Base-by-base conservation (phyloP, 2,113 vertebrate genomes). In the Catharus minimus region DNA sequence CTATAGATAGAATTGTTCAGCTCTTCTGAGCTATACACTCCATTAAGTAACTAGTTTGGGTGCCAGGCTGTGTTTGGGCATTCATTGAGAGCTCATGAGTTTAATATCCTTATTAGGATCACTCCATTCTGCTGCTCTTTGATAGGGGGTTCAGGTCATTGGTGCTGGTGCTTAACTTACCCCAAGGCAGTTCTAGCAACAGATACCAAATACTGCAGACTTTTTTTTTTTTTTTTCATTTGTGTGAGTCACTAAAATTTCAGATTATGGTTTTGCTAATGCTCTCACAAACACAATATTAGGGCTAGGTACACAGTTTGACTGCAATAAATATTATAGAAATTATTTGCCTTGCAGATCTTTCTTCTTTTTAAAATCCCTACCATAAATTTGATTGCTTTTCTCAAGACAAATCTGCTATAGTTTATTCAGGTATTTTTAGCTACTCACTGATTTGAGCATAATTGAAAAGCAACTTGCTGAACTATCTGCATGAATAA, bases 201-300 rank as follows among this genome's bases (percentile, higher is more conserved):
- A 74, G 47, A n/a, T 67, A 71, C 4, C 17, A 84, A 69, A 22
- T 19, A 36, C 4, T 38, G 10, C 4, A 20, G 5, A 39, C 16
- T 36, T 19, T 14, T 6, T 4, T 5, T 3, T 11, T 9, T 18
- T 33, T 64, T 32, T 19, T 32, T 0, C 23, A 52, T 47, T 38
- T 61, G 1, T 20, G 5, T 28, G 15, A 8, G 8, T 52, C 46
- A 13, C 39, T 58, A n/a, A 3, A 53, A 62, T 38, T 85, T 75
- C 19, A 56, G 62, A 39, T 79, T 39, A 71, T 39, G 21, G 18
- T 52, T 62, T 49, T 33, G 13, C 24, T 44, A 75, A 43, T 19
- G 28, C 8, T 58, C 6, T 79, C 58, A 57, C 20, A 81, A 89
- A 78, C 3, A 89, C 39, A 78, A 55, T 36, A 60, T 33, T 55